phyloP scores from a whole-genome alignment of 2,888 invertebrate species.

The Neoaliturus tenellus region DNA sequence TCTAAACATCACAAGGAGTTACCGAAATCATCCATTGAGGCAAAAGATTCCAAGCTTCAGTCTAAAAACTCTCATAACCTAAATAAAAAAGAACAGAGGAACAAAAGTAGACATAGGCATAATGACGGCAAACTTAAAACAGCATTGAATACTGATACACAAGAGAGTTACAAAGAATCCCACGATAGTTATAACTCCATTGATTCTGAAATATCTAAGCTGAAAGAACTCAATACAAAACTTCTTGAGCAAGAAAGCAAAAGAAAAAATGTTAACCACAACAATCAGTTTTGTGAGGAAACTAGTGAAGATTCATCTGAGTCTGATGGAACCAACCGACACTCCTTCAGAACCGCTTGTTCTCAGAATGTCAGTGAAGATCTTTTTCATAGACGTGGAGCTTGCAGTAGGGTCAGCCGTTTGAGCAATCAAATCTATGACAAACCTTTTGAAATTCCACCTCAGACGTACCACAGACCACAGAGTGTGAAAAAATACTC shows the following conservation, averaged over 20 bases:
- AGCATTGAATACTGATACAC: background rate
- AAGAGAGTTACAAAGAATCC: background rate
- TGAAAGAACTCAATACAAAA: background rate
- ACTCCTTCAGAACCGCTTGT: slow-evolving; percentile 21
- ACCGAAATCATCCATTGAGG: background rate
- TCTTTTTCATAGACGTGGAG: background rate
- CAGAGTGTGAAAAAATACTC: background rate
- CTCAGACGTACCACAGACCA: background rate
- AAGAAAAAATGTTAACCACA: background rate
- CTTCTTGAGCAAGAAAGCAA: background rate
- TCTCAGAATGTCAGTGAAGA: background rate
- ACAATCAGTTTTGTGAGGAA: background rate
- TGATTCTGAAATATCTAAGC: background rate
- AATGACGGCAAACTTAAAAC: background rate
- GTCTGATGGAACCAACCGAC: background rate
- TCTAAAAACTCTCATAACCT: background rate
- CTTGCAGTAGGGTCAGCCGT: background rate
- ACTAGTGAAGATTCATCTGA: background rate
- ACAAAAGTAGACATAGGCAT: background rate
- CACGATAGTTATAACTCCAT: background rate
- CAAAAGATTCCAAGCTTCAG: background rate
- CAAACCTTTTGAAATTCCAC: background rate
- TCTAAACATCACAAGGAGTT: background rate
- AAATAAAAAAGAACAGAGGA: background rate
- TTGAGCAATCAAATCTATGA: background rate